Conservation (phyloP, 1,140 invertebrate species). For the Asobara japonica region DNA sequence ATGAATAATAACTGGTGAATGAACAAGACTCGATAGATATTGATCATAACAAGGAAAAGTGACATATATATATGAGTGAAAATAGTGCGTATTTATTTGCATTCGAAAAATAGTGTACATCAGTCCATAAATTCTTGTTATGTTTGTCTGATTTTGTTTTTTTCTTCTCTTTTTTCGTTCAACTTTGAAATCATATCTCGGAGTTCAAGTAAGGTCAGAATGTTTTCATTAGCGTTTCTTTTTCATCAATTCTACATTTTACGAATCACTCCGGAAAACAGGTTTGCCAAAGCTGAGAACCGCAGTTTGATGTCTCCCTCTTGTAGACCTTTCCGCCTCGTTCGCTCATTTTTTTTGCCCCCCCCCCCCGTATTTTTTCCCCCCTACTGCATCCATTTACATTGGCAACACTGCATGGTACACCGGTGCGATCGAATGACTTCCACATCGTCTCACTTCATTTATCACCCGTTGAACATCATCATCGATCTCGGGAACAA, state of each 20-base stretch:
- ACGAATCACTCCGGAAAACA: not conserved
- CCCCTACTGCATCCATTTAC: not conserved
- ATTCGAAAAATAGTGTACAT: too few species aligned
- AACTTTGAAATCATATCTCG: not conserved
- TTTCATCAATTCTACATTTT: not conserved
- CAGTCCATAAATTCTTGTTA: too few species aligned
- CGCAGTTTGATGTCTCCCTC: not conserved
- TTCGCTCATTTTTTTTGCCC: not conserved
- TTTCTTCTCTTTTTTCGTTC: too few species aligned
- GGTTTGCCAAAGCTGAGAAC: not conserved
- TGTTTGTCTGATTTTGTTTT: too few species aligned
- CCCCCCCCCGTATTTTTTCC: too few species aligned
- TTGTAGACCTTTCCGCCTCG: not conserved
- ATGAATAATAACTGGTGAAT: too few species aligned
- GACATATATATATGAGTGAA: too few species aligned
- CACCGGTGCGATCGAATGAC: not conserved
- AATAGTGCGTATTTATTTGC: too few species aligned
- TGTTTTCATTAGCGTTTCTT: not conserved
- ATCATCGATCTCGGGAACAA: constrained; percentile 1
- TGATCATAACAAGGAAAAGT: too few species aligned
- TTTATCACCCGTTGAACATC: not conserved
- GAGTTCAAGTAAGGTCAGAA: not conserved
- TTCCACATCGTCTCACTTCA: constrained; percentile 11
- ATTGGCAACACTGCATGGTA: not conserved
- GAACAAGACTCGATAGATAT: too few species aligned